phyloP scores from a whole-genome alignment of 2,888 invertebrate species.

The Tenthredo notha region DNA sequence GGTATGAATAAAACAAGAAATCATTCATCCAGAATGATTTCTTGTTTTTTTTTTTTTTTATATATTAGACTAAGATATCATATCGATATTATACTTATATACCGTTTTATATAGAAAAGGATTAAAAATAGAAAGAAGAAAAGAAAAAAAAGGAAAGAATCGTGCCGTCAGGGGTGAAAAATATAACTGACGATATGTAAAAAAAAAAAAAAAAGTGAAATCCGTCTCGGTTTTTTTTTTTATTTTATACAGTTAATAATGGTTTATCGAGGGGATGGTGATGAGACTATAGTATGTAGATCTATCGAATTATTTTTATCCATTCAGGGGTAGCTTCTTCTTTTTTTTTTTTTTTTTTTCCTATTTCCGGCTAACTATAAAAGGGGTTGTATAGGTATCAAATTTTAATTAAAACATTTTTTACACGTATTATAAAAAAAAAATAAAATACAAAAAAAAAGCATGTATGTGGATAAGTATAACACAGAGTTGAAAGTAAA shows the following conservation, averaged over 20 bases:
- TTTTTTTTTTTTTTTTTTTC: too few species aligned
- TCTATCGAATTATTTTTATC: neutral
- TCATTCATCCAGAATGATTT: too few species aligned
- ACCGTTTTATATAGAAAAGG: neutral
- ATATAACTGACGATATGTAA: too few species aligned
- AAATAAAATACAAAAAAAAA: too few species aligned
- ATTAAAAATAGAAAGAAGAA: neutral
- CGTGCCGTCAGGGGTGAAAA: too few species aligned
- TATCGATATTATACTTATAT: neutral
- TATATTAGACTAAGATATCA: neutral
- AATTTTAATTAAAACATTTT: conserved; percentile 43
- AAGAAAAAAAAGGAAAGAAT: too few species aligned
- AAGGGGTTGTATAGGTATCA: neutral
- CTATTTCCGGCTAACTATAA: neutral
- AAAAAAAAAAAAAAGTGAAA: too few species aligned
- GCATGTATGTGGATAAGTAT: neutral
- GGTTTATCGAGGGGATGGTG: neutral
- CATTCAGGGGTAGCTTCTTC: neutral
- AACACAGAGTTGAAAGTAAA: conserved; percentile 4
- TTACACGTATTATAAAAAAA: neutral
- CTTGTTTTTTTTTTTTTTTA: too few species aligned
- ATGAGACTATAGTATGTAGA: neutral
- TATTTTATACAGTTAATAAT: neutral
- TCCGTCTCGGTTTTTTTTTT: neutral
- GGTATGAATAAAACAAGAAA: too few species aligned